Evolutionary conservation across 2,797 vertebrate species (phyloP), one percentile per base, ranked within the genome.

Genomic region (Prunella strophiata): DNA sequence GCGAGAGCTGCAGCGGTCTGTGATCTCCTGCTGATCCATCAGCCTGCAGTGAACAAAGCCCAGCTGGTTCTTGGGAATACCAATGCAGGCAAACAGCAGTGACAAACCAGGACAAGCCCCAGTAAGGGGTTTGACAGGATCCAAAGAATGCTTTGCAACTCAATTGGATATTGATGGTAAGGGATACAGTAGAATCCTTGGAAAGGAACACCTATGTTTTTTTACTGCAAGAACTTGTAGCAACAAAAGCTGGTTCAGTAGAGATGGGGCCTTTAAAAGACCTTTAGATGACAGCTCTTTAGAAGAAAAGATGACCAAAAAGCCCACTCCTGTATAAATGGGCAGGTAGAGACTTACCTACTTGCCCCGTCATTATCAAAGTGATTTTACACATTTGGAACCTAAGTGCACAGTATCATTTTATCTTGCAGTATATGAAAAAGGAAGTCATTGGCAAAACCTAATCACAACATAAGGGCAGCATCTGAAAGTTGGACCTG

Each of bases 361-460:
- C 67, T 93, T 92, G 57, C 45, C 38, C 57, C 80, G 55, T 93
- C 58, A 50, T 93, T 91, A 78, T 91, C 75, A 91, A 85, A 82
- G 84, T 70, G 71, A 52, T 59, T 29, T 83, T 90, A 91, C 42
- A 29, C 86, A 77, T 96, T 95, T 94, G 74, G 75, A 91, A 95
- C 91, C 75, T 93, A 89, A 84, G 71, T 91, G 88, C 74, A 66
- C 58, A 80, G n/a, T 73, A 66, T 65, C 57, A 65, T 58, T 93
- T 82, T 87, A 65, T 16, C 10, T 87, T 85, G 77, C 72, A 82
- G 63, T 82, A 22, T 32, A 82, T 62, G 73, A 94, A 93, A 84
- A 75, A 89, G 59, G 70, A 94, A 73, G 45, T 45, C 17, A 62
- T 27, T 62, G 75, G n/a, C 26, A 89, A 80, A 76, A 38, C 23